Evolutionary conservation across 1,140 invertebrate species (phyloP).

Genomic region (Drosophila melanica): DNA sequence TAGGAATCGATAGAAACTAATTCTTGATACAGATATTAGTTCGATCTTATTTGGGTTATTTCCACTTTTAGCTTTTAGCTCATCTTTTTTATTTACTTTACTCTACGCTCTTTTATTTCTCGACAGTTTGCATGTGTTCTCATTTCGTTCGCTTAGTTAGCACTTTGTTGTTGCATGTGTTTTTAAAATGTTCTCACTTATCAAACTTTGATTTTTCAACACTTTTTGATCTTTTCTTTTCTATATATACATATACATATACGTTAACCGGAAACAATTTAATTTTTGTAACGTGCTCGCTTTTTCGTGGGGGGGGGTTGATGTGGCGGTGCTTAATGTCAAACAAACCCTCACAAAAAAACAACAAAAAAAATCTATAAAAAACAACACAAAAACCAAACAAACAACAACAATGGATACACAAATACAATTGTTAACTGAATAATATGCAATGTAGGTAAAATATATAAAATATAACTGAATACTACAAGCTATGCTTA

Average conservation of each 20-base stretch:
- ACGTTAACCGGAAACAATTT: conserved; percentile 46
- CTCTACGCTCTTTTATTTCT: neutral
- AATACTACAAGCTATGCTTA: conserved; percentile 41
- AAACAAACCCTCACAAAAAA: conserved; percentile 21
- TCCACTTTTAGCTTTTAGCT: conserved; percentile 7
- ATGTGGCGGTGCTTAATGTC: conserved; percentile 32
- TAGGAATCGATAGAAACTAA: neutral
- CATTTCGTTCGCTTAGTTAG: conserved; percentile 25
- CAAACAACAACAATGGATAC: conserved; percentile 45
- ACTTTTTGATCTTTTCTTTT: conserved; percentile 52
- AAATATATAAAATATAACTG: conserved; percentile 51
- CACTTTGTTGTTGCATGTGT: conserved; percentile 34
- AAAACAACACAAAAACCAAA: conserved; percentile 26
- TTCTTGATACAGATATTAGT: neutral
- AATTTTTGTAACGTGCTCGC: conserved; percentile 51
- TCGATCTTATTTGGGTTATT: neutral
- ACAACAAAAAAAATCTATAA: conserved; percentile 10
- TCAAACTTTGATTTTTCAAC: conserved; percentile 32
- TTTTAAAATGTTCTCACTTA: conserved; percentile 17
- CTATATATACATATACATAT: conserved; percentile 6
- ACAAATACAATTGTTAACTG: conserved; percentile 24
- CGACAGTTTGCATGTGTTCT: conserved; percentile 25
- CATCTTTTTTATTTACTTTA: neutral
- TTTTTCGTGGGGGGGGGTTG: conserved; percentile 26
- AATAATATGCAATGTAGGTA: conserved; percentile 66